Evolutionary conservation across 2,888 invertebrate species (phyloP).

Genomic region (Caenorhabditis japonica): DNA sequence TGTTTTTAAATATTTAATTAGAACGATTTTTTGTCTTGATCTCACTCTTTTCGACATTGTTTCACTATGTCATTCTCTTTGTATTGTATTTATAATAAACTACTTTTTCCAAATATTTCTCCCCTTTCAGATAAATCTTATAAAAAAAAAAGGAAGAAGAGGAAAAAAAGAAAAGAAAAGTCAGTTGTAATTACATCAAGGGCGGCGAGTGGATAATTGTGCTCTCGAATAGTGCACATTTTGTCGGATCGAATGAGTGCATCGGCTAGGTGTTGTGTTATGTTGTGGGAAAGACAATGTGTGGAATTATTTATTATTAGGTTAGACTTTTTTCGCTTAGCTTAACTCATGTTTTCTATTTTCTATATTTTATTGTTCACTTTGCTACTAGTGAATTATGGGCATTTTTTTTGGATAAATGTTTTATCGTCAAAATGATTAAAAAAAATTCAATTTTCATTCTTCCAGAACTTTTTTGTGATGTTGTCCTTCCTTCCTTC

Average conservation of each 20-base stretch:
- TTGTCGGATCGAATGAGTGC: conserved; percentile 39
- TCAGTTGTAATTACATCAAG: conserved; percentile 42
- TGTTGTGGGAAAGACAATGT: background rate
- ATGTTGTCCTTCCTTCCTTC: too few species aligned
- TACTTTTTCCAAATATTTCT: conserved; percentile 10
- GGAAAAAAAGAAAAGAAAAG: conserved; percentile 15
- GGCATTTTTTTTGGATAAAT: too few species aligned
- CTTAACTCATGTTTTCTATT: too few species aligned
- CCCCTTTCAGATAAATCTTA: conserved; percentile 25
- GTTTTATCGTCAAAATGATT: too few species aligned
- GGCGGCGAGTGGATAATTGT: conserved; percentile 30
- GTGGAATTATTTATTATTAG: conserved; percentile 40
- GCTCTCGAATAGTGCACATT: conserved; percentile 12
- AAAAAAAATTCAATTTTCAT: too few species aligned
- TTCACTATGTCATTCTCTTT: conserved; percentile 20
- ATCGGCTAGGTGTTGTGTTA: conserved; percentile 31
- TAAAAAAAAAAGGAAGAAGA: conserved; percentile 14
- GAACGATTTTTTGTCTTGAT: conserved; percentile 8
- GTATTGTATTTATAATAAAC: conserved; percentile 44
- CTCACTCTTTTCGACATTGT: conserved; percentile 3
- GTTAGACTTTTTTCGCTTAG: too few species aligned
- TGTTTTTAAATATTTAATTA: too few species aligned
- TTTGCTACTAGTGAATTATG: too few species aligned
- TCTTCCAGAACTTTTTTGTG: too few species aligned
- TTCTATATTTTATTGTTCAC: too few species aligned